Percentiles rank a stretch among this genome's conserved stretches.
Evolutionary conservation across 1,140 invertebrate species (phyloP).

Genomic region (Aphidius ervi): DNA sequence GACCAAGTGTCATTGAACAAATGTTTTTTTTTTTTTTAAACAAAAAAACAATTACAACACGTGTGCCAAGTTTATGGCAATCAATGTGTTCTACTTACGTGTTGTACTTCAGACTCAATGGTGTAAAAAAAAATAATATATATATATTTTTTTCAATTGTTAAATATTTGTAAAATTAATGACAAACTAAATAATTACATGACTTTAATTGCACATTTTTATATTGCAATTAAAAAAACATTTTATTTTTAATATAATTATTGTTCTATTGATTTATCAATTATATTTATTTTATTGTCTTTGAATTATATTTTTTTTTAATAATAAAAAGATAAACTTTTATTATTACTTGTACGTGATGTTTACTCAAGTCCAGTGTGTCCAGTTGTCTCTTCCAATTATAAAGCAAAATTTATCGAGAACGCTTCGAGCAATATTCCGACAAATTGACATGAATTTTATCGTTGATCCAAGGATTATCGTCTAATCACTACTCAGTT

Average conservation of each 20-base stretch:
- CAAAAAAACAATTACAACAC: no score
- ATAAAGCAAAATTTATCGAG: slow-evolving; percentile 1
- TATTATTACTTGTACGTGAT: neutral
- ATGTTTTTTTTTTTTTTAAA: no score
- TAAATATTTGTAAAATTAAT: no score
- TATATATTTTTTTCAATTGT: no score
- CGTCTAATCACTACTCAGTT: slow-evolving; percentile 33
- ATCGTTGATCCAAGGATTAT: slow-evolving; percentile 13
- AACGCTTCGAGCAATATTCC: neutral
- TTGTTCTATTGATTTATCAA: neutral
- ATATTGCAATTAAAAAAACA: no score
- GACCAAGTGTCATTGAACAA: no score
- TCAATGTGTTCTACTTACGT: no score
- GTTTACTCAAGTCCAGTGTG: slow-evolving; percentile 2
- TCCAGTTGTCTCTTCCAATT: slow-evolving; percentile 9
- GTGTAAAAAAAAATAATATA: no score
- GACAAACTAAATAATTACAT: no score
- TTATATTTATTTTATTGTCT: neutral
- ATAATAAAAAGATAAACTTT: slow-evolving; percentile 1
- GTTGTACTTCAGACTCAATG: no score
- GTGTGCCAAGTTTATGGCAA: no score
- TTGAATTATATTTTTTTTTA: neutral
- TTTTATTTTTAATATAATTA: neutral
- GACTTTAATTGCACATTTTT: no score
- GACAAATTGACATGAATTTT: slow-evolving; percentile 2